These are phyloP conservation scores for Melanerpes aurifrons DNA, from an alignment of 2,113 vertebrate species.

Conservation along the genomic window DNA sequence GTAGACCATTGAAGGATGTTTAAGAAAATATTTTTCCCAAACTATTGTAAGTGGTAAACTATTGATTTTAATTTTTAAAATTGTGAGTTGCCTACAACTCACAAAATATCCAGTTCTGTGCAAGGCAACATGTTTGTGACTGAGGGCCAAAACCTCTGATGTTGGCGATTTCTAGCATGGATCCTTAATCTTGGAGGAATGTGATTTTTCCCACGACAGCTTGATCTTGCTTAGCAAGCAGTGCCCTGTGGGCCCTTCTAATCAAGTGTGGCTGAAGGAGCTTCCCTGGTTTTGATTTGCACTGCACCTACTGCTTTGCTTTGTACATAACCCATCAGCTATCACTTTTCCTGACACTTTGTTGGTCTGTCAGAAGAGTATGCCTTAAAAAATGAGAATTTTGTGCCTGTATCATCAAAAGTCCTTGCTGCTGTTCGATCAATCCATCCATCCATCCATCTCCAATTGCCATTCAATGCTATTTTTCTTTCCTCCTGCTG, in stretches of 20 bases:
- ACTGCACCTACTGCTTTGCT: neutral
- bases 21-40: neutral
- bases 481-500: neutral
- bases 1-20: neutral
- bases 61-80: neutral
- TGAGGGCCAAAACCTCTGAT: neutral
- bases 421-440: neutral
- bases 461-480: neutral
- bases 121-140: fast-evolving
- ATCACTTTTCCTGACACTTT: neutral
- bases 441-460: neutral
- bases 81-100: neutral
- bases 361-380: neutral
- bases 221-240: neutral
- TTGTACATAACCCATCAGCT: neutral
- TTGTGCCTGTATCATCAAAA: neutral
- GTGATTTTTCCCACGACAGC: neutral
- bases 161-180: neutral
- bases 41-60: neutral
- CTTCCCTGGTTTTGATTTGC: neutral
- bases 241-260: no score
- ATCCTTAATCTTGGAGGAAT: neutral
- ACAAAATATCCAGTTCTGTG: neutral
- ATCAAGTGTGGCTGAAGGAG: neutral
- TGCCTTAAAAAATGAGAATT: neutral